Evolutionary conservation across 2,888 invertebrate species (phyloP).

Genomic region (Himalopsyche tibetana): DNA sequence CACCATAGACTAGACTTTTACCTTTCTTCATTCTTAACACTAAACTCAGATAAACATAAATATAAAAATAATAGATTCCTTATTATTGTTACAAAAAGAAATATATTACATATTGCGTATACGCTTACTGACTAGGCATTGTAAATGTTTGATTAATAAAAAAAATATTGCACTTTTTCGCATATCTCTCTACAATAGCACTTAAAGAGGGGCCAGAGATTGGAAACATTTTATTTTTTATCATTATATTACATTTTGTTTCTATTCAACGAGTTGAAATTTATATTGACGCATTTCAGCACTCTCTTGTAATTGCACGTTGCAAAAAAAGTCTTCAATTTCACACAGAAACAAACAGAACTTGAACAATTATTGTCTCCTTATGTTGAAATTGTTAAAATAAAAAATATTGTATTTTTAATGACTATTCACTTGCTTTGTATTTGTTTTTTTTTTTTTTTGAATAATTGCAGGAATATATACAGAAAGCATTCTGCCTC

Average conservation of each 20-base stretch:
- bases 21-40: background rate
- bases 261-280: constrained; percentile 12
- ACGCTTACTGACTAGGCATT: constrained; percentile 32
- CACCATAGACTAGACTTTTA: constrained; percentile 27
- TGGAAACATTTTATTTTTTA: background rate
- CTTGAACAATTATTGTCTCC: too few relatives aligned
- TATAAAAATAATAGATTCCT: constrained; percentile 9
- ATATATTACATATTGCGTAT: constrained; percentile 35
- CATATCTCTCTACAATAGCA: constrained; percentile 30
- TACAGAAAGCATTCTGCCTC: too few relatives aligned
- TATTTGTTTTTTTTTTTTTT: too few relatives aligned
- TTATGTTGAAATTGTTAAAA: too few relatives aligned
- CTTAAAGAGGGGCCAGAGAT: background rate
- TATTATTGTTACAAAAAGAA: constrained; percentile 1
- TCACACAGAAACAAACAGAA: too few relatives aligned
- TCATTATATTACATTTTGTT: background rate
- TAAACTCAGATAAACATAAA: constrained; percentile 40
- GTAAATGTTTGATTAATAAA: constrained; percentile 22
- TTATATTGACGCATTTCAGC: background rate
- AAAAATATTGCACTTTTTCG: constrained; percentile 39
- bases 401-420: too few relatives aligned
- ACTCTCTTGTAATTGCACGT: background rate
- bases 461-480: too few relatives aligned
- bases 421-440: too few relatives aligned
- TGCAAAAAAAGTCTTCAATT: background rate